phyloP scores from a whole-genome alignment of 1,140 invertebrate genomes.

The Megathymus violae region DNA sequence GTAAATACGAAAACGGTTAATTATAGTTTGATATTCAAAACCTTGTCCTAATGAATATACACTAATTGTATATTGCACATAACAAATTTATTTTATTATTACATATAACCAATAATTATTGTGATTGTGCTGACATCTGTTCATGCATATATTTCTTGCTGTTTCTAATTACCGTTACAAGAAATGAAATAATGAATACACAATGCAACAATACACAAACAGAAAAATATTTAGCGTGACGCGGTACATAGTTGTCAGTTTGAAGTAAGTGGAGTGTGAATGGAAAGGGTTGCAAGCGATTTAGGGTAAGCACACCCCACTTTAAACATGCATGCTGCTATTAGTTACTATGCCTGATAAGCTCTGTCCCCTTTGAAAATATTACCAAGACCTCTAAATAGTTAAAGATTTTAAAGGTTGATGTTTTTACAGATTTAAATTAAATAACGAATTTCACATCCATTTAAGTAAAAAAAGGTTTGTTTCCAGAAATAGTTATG shows the following conservation, averaged over 20 bases:
- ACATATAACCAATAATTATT: no score
- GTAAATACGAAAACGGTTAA: neutral
- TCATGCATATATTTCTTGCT: no score
- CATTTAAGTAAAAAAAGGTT: no score
- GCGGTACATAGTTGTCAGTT: slow-evolving; percentile 40
- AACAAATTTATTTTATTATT: no score
- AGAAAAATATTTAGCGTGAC: slow-evolving; percentile 27
- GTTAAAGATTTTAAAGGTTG: neutral
- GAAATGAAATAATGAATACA: slow-evolving; percentile 15
- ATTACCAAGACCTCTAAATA: slow-evolving; percentile 14
- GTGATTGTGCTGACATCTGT: no score
- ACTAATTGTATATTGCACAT: no score
- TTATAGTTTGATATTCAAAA: neutral
- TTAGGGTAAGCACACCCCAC: slow-evolving; percentile 57
- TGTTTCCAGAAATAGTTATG: no score
- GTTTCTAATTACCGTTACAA: no score
- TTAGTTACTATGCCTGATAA: slow-evolving; percentile 35
- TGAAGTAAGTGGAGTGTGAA: slow-evolving; percentile 63
- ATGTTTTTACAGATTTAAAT: neutral
- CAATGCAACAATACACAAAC: slow-evolving; percentile 27
- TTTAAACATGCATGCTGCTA: slow-evolving; percentile 49
- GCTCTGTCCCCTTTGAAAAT: slow-evolving; percentile 12
- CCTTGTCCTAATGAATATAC: no score
- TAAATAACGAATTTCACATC: no score
- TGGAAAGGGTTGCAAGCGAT: slow-evolving; percentile 63